Percentiles rank a stretch among this genome's conserved stretches.
phyloP scores from a whole-genome alignment of 2,113 vertebrate species.

The Hypomesus transpacificus region DNA sequence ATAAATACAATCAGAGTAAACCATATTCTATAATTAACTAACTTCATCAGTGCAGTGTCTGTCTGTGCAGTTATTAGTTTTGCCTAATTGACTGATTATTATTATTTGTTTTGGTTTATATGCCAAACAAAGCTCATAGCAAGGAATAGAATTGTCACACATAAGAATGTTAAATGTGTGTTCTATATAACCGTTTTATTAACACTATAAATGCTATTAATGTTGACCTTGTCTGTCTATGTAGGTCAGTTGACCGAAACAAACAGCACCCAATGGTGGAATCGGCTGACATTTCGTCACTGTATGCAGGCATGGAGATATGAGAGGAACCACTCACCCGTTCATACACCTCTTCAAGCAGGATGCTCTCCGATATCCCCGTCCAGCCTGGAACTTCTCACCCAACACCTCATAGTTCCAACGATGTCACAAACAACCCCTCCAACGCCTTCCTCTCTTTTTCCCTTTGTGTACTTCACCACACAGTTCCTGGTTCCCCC shows the following conservation, averaged over 20 bases:
- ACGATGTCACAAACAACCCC: constrained; percentile 20
- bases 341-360: constrained; percentile 23
- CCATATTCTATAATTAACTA: no score
- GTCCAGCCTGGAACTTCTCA: constrained; percentile 11
- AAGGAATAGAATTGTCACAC: background rate
- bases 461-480: background rate
- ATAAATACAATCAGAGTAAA: no score
- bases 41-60: no score
- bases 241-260: constrained; percentile 9
- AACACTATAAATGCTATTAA: background rate
- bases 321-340: constrained; percentile 45
- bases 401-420: constrained; percentile 6
- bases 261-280: background rate
- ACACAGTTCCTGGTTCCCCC: background rate
- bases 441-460: background rate
- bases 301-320: constrained; percentile 14
- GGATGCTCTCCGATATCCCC: constrained; percentile 12
- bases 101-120: no score
- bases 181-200: background rate
- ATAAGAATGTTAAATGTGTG: background rate
- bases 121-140: no score
- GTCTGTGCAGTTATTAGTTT: no score
- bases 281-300: constrained; percentile 20
- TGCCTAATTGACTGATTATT: no score
- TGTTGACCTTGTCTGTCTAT: background rate